Conservation (phyloP, 2,888 invertebrate genomes). For the Gisinianus flammeolus region DNA sequence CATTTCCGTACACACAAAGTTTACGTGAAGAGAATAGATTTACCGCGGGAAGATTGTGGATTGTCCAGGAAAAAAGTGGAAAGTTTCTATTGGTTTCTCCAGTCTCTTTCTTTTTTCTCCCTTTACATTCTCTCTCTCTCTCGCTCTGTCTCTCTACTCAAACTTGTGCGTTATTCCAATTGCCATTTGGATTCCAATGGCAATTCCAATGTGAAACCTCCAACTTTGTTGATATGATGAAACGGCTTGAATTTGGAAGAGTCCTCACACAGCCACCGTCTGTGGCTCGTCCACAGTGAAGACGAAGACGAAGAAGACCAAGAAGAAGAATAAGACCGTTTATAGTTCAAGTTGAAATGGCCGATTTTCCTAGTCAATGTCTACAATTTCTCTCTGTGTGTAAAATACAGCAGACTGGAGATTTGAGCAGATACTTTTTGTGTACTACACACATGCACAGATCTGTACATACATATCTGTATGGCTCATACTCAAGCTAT, state of each 20-base stretch:
- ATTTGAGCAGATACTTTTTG: background rate
- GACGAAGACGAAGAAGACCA: too few species aligned
- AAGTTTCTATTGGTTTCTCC: background rate
- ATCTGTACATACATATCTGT: too few species aligned
- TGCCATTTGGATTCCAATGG: too few species aligned
- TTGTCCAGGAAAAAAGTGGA: background rate
- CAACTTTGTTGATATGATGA: too few species aligned
- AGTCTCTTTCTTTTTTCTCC: too few species aligned
- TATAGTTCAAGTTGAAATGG: background rate
- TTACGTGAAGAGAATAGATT: constrained; percentile 26
- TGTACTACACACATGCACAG: background rate
- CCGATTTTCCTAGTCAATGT: background rate
- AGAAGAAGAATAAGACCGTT: background rate
- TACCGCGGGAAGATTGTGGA: background rate
- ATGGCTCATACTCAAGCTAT: too few species aligned
- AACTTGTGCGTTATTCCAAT: too few species aligned
- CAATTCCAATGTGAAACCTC: too few species aligned
- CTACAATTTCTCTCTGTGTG: background rate
- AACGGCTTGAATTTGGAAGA: background rate
- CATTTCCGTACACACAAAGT: constrained; percentile 10
- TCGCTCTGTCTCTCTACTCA: too few species aligned
- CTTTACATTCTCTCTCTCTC: too few species aligned
- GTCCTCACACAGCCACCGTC: background rate
- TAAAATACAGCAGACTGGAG: background rate
- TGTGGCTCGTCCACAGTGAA: too few species aligned